Evolutionary conservation across 2,113 vertebrate species (phyloP), one percentile per base, ranked within the genome.

Genomic region (Ciconia boyciana): DNA sequence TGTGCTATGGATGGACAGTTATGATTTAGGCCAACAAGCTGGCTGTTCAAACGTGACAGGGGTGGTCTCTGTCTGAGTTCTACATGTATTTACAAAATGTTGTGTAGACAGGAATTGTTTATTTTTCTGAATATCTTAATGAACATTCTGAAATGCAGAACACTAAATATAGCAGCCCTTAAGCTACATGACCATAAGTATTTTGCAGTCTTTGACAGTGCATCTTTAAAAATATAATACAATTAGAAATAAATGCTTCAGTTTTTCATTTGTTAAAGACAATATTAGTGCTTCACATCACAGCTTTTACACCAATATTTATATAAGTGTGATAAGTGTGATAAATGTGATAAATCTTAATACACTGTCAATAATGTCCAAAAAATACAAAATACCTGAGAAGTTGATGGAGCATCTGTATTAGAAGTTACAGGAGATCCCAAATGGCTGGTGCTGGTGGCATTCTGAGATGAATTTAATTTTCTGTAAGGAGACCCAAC

Each of bases 401-500:
- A 74, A 87, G 95, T 81, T 89, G 97, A 87, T 83, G 95, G 55
- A 97, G 75, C 34, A 25, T 95, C 94, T 93, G 91, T 96, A 51
- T 31, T 58, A 87, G 96, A 92, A 92, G 92, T 94, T 39, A 83
- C 49, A n/a, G 92, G 60, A 94, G 97, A 95, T 54, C 92, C 93
- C 77, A 85, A 94, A 74, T 26, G 61, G 85, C 93, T 96, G 95
- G 93, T 93, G 88, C 95, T 97, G 94, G 97, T 96, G 89, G 96
- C 87, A 95, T 95, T 97, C 93, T 97, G 96, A 97, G 96, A 85
- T 64, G 96, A 60, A 78, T 96, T 95, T 91, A 98, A 69, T 96
- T 98, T 98, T 92, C 98, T 98, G 97, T 75, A 97, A 98, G 96
- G 92, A 95, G 41, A 98, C 52, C 85, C 72, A 94, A 94, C 25